These are phyloP conservation scores for Pyrocephalus nanus DNA, from an alignment of 2,797 vertebrate genomes.

Conservation along the genomic window DNA sequence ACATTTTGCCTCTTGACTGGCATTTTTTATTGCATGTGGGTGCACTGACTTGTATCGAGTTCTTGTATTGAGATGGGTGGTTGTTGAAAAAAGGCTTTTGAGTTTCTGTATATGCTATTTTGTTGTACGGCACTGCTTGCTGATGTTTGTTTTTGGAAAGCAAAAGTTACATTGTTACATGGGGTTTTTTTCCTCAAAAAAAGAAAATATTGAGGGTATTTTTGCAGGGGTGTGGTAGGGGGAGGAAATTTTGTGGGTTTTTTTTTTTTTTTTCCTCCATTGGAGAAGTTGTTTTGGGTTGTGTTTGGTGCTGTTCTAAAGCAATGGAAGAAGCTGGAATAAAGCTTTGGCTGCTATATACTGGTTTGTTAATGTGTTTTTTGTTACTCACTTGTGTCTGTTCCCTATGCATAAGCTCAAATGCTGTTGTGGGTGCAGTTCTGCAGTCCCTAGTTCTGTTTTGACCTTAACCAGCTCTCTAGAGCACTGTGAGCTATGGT, in stretches of 20 bases:
- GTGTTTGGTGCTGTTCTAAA: not conserved
- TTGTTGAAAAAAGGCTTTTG: not conserved
- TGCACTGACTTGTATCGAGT: not conserved
- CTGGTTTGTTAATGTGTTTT: not conserved
- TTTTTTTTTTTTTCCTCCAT: not conserved
- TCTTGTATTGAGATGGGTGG: not conserved
- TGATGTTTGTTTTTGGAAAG: not conserved
- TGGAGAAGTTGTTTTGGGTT: not conserved
- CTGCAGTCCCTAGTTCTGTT: not conserved
- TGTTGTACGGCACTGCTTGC: not conserved
- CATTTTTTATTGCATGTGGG: not conserved
- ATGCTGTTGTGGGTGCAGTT: not conserved
- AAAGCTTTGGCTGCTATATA: slow-evolving; percentile 1
- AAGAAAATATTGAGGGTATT: not conserved
- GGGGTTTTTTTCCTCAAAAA: accelerated
- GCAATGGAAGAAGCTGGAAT: slow-evolving; percentile 18
- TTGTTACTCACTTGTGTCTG: not conserved
- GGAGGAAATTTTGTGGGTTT: accelerated
- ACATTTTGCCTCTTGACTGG: not conserved
- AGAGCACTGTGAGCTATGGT: not conserved
- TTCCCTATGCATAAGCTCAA: not conserved
- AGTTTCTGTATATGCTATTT: not conserved
- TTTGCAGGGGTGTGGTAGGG: not conserved
- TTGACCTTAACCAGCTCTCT: not conserved
- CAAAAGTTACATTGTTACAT: not conserved